Evolutionary conservation across 2,113 vertebrate genomes (phyloP).

Genomic region (Seriola dumerili): DNA sequence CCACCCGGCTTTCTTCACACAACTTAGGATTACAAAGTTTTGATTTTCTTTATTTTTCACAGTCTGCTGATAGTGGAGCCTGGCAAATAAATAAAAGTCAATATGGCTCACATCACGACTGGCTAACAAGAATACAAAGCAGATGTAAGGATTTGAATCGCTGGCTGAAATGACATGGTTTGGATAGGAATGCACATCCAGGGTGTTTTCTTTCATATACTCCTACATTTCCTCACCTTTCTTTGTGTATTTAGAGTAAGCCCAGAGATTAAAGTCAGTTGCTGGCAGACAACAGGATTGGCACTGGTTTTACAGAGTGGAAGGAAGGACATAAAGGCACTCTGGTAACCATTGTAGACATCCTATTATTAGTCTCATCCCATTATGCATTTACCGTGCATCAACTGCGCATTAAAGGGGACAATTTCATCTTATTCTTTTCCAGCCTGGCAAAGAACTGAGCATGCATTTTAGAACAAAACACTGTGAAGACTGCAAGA

Average conservation of each 20-base stretch:
- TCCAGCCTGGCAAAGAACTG: constrained; percentile 25
- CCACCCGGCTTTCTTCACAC: constrained; percentile 40
- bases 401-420: constrained; percentile 31
- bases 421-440: constrained; percentile 41
- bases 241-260: constrained; percentile 25
- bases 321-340: constrained; percentile 34
- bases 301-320: constrained; percentile 37
- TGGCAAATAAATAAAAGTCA: constrained; percentile 59
- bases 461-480: constrained; percentile 45
- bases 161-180: constrained; percentile 31
- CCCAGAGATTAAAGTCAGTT: constrained; percentile 15
- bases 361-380: constrained; percentile 62
- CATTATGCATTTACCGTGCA: constrained; percentile 52
- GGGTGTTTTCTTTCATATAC: constrained; percentile 4
- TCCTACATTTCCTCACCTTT: constrained; percentile 25
- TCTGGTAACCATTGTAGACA: constrained; percentile 39
- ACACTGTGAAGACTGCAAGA: constrained; percentile 39
- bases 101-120: constrained; percentile 43
- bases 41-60: constrained; percentile 66
- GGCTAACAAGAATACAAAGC: constrained; percentile 56
- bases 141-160: constrained; percentile 38
- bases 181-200: constrained; percentile 29
- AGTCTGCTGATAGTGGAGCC: constrained; percentile 39
- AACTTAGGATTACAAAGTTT: constrained; percentile 63
- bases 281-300: constrained; percentile 38